Percentiles rank a stretch among this genome's conserved stretches.
These are phyloP conservation scores for Emmelina monodactyla DNA, from an alignment of 2,888 invertebrate genomes.

Conservation along the genomic window DNA sequence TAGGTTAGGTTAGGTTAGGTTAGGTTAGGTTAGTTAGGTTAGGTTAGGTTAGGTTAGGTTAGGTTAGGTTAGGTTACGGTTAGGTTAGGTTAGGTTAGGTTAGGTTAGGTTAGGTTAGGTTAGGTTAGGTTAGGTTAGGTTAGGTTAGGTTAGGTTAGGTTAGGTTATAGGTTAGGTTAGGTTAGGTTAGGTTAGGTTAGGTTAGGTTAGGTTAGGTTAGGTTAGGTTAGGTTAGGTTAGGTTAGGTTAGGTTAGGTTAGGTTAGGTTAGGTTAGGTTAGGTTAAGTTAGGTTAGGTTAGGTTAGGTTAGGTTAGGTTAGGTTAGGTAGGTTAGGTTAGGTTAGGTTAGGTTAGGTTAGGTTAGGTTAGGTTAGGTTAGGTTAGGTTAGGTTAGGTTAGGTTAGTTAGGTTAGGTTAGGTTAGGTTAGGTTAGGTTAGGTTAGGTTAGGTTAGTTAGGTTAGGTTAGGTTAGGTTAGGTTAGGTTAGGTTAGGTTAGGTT, in stretches of 20 bases:
- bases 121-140: conserved; percentile 17
- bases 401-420: conserved; percentile 14
- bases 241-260: conserved; percentile 16
- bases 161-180: conserved; percentile 7
- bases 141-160: conserved; percentile 15
- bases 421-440: conserved; percentile 10
- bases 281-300: conserved; percentile 17
- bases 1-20: conserved; percentile 10
- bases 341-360: conserved; percentile 12
- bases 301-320: conserved; percentile 18
- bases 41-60: conserved; percentile 12
- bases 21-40: conserved; percentile 13
- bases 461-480: conserved; percentile 12
- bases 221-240: conserved; percentile 17
- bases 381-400: conserved; percentile 6
- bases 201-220: conserved; percentile 17
- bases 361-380: conserved; percentile 6
- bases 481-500: conserved; percentile 12
- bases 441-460: conserved; percentile 13
- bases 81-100: conserved; percentile 14
- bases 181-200: conserved; percentile 15
- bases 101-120: conserved; percentile 12
- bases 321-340: conserved; percentile 13
- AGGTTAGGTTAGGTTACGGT: conserved; percentile 10
- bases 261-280: conserved; percentile 17